These are phyloP conservation scores for Nyctibius bracteatus DNA, from an alignment of 2,113 vertebrate species.

Conservation along the genomic window DNA sequence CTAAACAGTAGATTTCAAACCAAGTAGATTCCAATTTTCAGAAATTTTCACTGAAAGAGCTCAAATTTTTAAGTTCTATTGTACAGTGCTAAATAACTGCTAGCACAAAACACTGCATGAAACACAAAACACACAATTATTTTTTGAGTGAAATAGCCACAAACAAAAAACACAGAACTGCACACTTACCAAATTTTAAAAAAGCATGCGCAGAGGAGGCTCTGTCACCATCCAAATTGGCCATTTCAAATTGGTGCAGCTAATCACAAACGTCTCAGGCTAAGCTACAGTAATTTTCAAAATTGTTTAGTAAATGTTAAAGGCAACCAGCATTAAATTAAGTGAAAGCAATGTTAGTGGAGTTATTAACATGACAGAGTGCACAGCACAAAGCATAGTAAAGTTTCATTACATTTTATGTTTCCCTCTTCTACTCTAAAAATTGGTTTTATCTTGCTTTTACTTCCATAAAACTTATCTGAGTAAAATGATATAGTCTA, in stretches of 20 bases:
- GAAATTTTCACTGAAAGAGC: neutral
- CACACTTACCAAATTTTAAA: conserved; percentile 87
- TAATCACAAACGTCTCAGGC: conserved; percentile 84
- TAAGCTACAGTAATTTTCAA: conserved; percentile 88
- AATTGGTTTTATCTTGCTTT: conserved; percentile 13
- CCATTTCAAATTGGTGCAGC: conserved; percentile 89
- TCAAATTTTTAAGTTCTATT: neutral
- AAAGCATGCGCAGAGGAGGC: conserved; percentile 72
- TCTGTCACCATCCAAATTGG: conserved; percentile 73
- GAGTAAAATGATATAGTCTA: neutral
- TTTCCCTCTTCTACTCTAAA: conserved; percentile 18
- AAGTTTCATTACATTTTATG: neutral
- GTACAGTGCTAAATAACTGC: neutral
- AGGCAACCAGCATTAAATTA: conserved; percentile 82
- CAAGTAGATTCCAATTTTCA: neutral
- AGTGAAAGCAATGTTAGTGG: conserved; percentile 73
- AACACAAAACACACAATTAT: neutral
- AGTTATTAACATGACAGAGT: conserved; percentile 67
- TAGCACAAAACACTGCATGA: neutral
- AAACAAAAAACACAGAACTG: conserved; percentile 54
- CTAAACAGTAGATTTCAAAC: neutral
- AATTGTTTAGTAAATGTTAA: conserved; percentile 87
- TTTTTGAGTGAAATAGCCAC: conserved; percentile 3
- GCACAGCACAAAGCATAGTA: conserved; percentile 31
- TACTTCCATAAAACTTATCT: conserved; percentile 1